Base-by-base conservation (phyloP, 2,888 invertebrate genomes). In the Ditylenchus weischeri region DNA sequence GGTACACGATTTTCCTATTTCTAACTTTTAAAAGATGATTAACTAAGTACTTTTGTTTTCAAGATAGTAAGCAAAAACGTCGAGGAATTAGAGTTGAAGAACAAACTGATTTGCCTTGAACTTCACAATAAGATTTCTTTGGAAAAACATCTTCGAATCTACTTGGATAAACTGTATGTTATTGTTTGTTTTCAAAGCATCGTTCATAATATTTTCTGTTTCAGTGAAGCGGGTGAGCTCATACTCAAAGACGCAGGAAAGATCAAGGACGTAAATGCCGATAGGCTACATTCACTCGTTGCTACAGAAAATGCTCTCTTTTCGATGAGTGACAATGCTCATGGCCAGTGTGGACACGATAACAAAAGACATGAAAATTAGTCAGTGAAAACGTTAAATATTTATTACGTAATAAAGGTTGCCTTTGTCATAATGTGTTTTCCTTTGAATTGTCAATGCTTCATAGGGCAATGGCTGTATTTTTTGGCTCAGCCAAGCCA, bases 241-340 rank as follows among this genome's bases (percentile, higher is more conserved):
- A 18, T 48, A 47, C 65, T 73, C 6, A 65, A 66, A 4, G 64
- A 70, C 10, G 51, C 62, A 11, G 65, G 63, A 3, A 66, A 68
- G 47, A 72, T 76, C 29, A 43, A 70, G 8, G 65, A 68, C 66
- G 62, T 77, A 23, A 64, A 69, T n/a, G 71, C 77, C 35, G 76
- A 81, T 47, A 63, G 79, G 47, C 75, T 80, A 8, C 81, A 81
- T 66, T 78, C 79, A 7, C 63, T 81, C 15, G 72, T 81, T 36
- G 74, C 75, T 11, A 78, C 75, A 2, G 58, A 62, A 43, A 29
- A 49, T 1, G 74, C 73, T 57, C 74, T 80, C 10, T 80, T 68
- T 71, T 78, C 79, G 11, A 76, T 78, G 62, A 81, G 78, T 7
- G 75, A 77, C 58, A 81, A 81, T 60, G 72, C 74, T 66, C 78